Evolutionary conservation across 2,888 invertebrate species (phyloP).

Genomic region (Entomobrya proxima): DNA sequence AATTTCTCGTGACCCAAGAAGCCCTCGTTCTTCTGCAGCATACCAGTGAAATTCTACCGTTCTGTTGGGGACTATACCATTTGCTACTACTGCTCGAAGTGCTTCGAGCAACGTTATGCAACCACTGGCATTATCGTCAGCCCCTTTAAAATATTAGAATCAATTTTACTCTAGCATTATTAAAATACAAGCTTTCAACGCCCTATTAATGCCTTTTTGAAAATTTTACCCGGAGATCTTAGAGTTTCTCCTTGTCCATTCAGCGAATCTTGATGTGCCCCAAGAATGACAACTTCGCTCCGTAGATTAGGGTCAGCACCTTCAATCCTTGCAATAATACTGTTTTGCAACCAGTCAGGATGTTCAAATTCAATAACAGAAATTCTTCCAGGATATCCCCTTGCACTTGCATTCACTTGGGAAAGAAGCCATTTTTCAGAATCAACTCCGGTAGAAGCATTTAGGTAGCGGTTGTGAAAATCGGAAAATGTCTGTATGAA

Average conservation of each 20-base stretch:
- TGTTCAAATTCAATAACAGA: conserved; percentile 22
- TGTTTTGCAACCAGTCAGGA: conserved; percentile 29
- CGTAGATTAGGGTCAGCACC: conserved; percentile 47
- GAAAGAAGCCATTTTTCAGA: conserved; percentile 17
- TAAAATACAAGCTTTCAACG: neutral
- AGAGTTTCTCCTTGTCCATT: neutral
- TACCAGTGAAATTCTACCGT: conserved; percentile 66
- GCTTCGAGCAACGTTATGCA: conserved; percentile 54
- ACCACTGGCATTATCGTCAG: conserved; percentile 65
- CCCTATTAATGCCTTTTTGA: too few species aligned
- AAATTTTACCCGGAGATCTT: conserved; percentile 36
- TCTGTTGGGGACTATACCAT: conserved; percentile 51
- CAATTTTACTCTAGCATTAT: neutral
- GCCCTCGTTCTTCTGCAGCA: conserved; percentile 58
- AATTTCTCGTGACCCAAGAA: conserved; percentile 59
- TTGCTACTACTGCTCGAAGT: conserved; percentile 50
- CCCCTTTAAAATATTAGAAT: conserved; percentile 30
- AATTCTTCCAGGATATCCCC: conserved; percentile 37
- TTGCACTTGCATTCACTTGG: neutral
- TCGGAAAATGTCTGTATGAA: conserved; percentile 47
- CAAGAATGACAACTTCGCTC: conserved; percentile 55
- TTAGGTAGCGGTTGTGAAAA: conserved; percentile 57
- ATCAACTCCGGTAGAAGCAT: conserved; percentile 12
- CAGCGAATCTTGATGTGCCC: conserved; percentile 64
- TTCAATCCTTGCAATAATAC: conserved; percentile 58